Evolutionary conservation across 2,113 vertebrate genomes (phyloP).

Genomic region (Anas platyrhynchos): DNA sequence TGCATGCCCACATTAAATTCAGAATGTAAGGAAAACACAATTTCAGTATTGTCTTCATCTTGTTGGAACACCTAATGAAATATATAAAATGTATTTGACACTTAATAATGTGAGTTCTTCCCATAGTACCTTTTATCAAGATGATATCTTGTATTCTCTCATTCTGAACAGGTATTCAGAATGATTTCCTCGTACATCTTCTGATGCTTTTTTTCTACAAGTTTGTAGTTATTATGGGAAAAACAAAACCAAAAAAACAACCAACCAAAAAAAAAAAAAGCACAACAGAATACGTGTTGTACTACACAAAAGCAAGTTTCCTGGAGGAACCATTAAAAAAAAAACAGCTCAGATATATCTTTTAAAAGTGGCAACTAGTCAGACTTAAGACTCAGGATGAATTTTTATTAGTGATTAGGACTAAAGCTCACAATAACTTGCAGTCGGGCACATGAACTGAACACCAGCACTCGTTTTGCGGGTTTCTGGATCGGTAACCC

Average conservation of each 20-base stretch:
- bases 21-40: not conserved
- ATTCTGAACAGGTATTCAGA: not conserved
- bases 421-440: not conserved
- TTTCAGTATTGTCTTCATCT: fast-evolving
- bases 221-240: fast-evolving
- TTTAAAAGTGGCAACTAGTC: not conserved
- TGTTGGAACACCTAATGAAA: not conserved
- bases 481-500: not conserved
- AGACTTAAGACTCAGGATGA: fast-evolving
- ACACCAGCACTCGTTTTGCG: not conserved
- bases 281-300: not conserved
- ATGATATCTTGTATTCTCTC: not conserved
- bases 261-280: not conserved
- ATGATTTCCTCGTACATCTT: not conserved
- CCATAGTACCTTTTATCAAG: not conserved
- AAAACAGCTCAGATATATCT: not conserved
- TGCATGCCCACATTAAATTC: not conserved
- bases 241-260: not conserved
- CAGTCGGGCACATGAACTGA: fast-evolving
- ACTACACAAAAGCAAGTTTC: not conserved
- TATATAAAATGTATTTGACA: not conserved
- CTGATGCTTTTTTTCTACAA: not conserved
- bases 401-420: not conserved
- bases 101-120: not conserved
- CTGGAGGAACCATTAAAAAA: not conserved